Base-by-base conservation (phyloP, 1,140 invertebrate species). In the Bombus waltoni region DNA sequence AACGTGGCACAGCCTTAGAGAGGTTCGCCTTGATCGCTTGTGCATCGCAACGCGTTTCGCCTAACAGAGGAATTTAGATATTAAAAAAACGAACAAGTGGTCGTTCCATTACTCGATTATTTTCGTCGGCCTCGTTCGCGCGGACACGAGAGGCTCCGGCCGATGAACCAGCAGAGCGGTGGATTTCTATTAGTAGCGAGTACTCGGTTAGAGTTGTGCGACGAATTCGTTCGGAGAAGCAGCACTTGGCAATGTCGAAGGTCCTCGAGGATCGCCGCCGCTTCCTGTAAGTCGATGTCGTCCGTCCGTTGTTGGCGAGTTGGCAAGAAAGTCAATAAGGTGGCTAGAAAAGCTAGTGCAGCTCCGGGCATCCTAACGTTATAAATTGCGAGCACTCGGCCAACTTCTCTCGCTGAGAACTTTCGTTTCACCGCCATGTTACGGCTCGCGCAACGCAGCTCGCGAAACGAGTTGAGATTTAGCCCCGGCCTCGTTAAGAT, bases 281-380 rank as follows among this genome's bases (percentile, higher is more conserved):
- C 28, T 62, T 62, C 59, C 28, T 5, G 28, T 4, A 1, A n/a
- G 59, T n/a, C 28, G 59, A 28, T 59, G 57, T 59, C 57, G 57
- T 59, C 25, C 57, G 68, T 40, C 38, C 11, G 18, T 22, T 71
- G 70, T 28, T 9, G 38, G 25, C 59, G 22, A 25, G 38, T 25
- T 72, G 40, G 15, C 1, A 73, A 73, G 40, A 73, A n/a, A 28
- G 71, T 73, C 40, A 22, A 73, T 73, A 73, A 73, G n/a, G 32
- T n/a, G 6, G 40, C 28, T 38, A 38, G 2, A 5, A 6, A 13
- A 44, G 71, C 42, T 72, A 8, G 40, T 40, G 38, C 68, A 71
- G 38, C 6, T 71, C 22, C 71, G 42, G 28, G 28, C 25, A 72
- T 42, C 40, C 28, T 25, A 40, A 73, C 40, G 4, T 28, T n/a